These are phyloP conservation scores for Laupala kohalensis DNA, from an alignment of 1,140 invertebrate species.

Conservation along the genomic window DNA sequence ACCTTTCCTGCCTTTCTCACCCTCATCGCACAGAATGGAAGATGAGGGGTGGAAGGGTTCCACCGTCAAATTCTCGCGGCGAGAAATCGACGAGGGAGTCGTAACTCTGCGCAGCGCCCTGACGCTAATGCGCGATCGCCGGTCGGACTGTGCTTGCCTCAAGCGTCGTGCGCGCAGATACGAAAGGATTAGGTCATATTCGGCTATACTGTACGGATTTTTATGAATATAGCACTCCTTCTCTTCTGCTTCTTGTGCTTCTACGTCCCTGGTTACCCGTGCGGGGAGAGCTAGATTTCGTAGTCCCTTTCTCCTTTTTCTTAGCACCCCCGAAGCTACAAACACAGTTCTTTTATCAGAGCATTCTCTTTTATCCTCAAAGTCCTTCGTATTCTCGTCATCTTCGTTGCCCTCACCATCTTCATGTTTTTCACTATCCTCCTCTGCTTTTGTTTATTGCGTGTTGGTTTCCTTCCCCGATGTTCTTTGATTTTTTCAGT, in stretches of 20 bases:
- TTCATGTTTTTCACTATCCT: too few relatives aligned
- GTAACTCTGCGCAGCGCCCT: not conserved
- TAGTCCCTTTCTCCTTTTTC: not conserved
- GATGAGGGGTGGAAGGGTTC: not conserved
- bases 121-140: not conserved
- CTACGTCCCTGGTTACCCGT: not conserved
- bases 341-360: not conserved
- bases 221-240: not conserved
- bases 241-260: not conserved
- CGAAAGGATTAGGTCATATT: constrained; percentile 4
- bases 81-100: constrained; percentile 3
- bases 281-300: too few relatives aligned
- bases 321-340: too few relatives aligned
- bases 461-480: too few relatives aligned
- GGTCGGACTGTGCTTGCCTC: not conserved
- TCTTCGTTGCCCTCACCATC: too few relatives aligned
- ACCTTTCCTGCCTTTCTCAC: not conserved
- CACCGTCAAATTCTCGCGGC: not conserved
- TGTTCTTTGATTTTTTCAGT: too few relatives aligned
- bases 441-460: too few relatives aligned
- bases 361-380: too few relatives aligned
- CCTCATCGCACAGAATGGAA: not conserved
- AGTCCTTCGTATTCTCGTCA: too few relatives aligned
- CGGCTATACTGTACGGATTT: not conserved
- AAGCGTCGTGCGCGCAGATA: constrained; percentile 1